These are phyloP conservation scores for Cladopsammia gracilis DNA, from an alignment of 64 coral and sea anemone genomes.

Conservation along the genomic window DNA sequence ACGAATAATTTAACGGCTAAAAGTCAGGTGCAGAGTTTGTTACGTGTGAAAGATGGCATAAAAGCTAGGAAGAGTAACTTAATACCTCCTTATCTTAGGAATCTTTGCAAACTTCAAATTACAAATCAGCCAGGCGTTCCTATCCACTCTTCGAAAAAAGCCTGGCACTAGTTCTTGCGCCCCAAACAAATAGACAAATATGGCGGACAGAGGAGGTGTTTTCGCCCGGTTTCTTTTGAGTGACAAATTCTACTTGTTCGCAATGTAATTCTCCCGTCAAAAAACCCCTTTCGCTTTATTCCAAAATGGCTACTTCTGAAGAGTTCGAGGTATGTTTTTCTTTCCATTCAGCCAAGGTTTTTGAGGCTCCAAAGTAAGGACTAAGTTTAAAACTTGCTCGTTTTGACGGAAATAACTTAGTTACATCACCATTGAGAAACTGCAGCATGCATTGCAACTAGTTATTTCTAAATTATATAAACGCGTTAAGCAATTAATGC, in stretches of 20 bases:
- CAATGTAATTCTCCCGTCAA: not conserved
- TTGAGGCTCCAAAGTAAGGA: not conserved
- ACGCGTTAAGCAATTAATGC: too few species aligned
- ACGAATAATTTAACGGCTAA: not conserved
- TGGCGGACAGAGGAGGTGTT: slow-evolving; percentile 36
- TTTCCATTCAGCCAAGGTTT: not conserved
- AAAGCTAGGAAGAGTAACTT: not conserved
- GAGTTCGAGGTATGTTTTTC: slow-evolving; percentile 81
- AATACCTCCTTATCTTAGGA: not conserved
- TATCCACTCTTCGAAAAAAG: not conserved
- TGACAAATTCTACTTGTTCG: not conserved
- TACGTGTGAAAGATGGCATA: not conserved
- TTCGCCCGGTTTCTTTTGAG: not conserved
- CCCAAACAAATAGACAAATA: slow-evolving; percentile 59
- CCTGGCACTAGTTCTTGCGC: slow-evolving; percentile 9
- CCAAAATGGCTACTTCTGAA: slow-evolving; percentile 75
- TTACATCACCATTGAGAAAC: too few species aligned
- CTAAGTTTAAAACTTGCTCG: too few species aligned
- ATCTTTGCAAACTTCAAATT: not conserved
- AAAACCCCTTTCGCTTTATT: not conserved
- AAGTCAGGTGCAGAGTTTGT: not conserved
- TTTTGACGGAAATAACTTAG: too few species aligned
- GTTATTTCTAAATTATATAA: too few species aligned
- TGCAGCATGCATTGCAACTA: too few species aligned
- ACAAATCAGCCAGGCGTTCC: slow-evolving; percentile 47